These are phyloP conservation scores for Nysson spinosus DNA, from an alignment of 2,888 invertebrate genomes.

Conservation along the genomic window DNA sequence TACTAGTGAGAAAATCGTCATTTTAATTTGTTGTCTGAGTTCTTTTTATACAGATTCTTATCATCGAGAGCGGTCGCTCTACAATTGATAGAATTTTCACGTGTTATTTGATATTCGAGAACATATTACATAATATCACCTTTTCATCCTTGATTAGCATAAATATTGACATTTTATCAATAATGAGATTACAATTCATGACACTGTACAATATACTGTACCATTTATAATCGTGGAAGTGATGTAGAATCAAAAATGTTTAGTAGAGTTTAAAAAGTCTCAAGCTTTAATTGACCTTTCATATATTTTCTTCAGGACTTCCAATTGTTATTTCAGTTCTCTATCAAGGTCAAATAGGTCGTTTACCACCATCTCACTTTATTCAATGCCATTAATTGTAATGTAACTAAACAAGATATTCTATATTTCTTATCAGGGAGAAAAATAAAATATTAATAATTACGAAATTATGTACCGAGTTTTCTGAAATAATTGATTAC, in stretches of 20 bases:
- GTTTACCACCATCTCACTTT: constrained; percentile 9
- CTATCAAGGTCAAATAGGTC: too few relatives aligned
- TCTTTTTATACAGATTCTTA: constrained; percentile 6
- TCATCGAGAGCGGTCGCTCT: too few relatives aligned
- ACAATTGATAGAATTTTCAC: constrained; percentile 15
- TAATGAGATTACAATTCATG: constrained; percentile 25
- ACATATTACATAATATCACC: not conserved
- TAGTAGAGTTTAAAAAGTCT: constrained; percentile 27
- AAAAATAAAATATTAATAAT: constrained; percentile 33
- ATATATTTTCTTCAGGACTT: constrained; percentile 14
- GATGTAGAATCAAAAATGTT: constrained; percentile 15
- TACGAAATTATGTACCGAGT: constrained; percentile 21
- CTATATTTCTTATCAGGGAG: constrained; percentile 40
- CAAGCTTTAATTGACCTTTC: constrained; percentile 20
- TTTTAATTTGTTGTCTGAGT: not conserved
- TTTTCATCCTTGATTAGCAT: constrained; percentile 13
- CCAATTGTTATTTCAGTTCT: constrained; percentile 21
- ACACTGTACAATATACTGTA: constrained; percentile 35
- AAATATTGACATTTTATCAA: constrained; percentile 27
- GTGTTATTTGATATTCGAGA: constrained; percentile 10
- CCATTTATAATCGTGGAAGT: constrained; percentile 8
- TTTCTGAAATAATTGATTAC: constrained; percentile 9
- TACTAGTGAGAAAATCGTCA: not conserved
- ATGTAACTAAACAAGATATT: constrained; percentile 38
- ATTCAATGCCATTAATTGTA: constrained; percentile 15